phyloP scores from a whole-genome alignment of 2,888 invertebrate species.

The Drosophila neotestacea region DNA sequence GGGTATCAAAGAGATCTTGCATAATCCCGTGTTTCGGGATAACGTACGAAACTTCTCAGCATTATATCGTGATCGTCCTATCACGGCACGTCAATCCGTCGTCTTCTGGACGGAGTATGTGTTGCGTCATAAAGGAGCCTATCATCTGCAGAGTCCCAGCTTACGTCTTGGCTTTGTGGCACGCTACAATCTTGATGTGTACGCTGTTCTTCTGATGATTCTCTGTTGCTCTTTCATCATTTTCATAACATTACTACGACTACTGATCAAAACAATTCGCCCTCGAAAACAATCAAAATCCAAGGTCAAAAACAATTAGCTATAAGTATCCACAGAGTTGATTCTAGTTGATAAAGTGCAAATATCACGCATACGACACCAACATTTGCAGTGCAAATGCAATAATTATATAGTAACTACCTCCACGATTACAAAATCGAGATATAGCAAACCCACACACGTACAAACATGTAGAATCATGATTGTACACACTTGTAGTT shows the following conservation, averaged over 20 bases:
- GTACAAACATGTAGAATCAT: conserved; percentile 3
- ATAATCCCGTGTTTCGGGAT: conserved; percentile 56
- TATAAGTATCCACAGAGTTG: conserved; percentile 5
- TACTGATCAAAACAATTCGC: neutral
- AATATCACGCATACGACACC: conserved; percentile 26
- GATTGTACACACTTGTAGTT: neutral
- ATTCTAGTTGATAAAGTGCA: conserved; percentile 6
- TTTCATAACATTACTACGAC: conserved; percentile 9
- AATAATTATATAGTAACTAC: conserved; percentile 13
- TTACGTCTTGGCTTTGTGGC: conserved; percentile 85
- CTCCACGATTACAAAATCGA: neutral
- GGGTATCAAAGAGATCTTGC: conserved; percentile 64
- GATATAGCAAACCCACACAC: conserved; percentile 4
- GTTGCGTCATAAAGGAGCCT: conserved; percentile 86
- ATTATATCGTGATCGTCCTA: conserved; percentile 86
- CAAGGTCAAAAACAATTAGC: conserved; percentile 42
- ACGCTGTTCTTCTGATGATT: conserved; percentile 31
- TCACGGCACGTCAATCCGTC: conserved; percentile 86
- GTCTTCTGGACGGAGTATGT: conserved; percentile 87
- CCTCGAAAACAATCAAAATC: neutral
- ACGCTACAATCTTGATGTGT: conserved; percentile 86
- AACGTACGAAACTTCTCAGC: conserved; percentile 84
- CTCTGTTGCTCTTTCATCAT: neutral
- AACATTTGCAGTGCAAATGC: conserved; percentile 9
- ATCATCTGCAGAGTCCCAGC: conserved; percentile 86